Base-by-base conservation (phyloP, 2,113 vertebrate genomes). In the Amblyopsis rosae region DNA sequence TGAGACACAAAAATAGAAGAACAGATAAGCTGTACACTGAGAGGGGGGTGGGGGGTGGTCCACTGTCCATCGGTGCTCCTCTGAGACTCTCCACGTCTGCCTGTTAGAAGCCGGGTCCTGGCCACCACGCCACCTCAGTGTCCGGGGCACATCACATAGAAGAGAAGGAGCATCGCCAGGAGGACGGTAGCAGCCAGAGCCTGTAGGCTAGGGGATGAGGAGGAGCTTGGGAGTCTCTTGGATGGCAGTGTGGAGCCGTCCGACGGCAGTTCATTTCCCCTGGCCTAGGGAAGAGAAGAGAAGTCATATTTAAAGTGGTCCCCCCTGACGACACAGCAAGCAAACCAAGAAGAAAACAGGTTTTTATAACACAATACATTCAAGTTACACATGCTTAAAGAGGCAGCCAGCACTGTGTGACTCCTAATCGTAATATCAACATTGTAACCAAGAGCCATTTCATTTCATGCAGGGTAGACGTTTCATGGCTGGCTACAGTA, bases 241-340 rank as follows among this genome's bases (percentile, higher is more conserved):
- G 91, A 90, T 17, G 90, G 72, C 33, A 89, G 67, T 9, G 85
- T 92, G 50, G 86, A 73, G 19, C 81, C 87, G 5, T 77, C 87
- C 82, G 90, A 86, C 9, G 90, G 87, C 50, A 82, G 82, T 61
- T 90, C 89, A 68, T 90, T 91, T 63, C 75, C 87, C 15, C 91
- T 82, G 12, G 73, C 83, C 93, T 94, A 62, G 13, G 26, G 60
- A 80, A 54, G 47, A 76, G 61, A 81, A 50, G 1, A 80, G 2
- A 83, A 33, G 72, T 41, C 26, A 49, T 32, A 62, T 62, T 15
- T 11, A 61, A 33, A 12, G 32, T 61, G 17, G 41, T 5, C 53
- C 15, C 15, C 32, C 49, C 12, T 50, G 8, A 50, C 2, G 11
- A 11, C 49, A 50, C 49, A 50, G 10, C 13, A 50, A 11, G 3